Evolutionary conservation across 1,140 invertebrate species (phyloP).

Genomic region (Leptestheria dahalacensis): DNA sequence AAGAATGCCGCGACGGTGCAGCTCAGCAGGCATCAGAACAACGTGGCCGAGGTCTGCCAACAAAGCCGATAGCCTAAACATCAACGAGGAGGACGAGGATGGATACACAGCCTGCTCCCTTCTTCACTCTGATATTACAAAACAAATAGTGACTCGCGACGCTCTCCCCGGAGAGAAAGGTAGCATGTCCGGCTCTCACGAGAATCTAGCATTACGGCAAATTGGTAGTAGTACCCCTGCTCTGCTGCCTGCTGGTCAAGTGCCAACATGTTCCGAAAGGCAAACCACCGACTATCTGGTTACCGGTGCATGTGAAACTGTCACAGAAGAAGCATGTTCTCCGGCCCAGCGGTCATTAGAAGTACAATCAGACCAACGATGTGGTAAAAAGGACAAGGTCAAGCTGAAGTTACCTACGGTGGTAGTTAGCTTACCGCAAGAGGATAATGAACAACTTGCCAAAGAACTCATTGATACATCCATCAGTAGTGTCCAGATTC

Average conservation of each 20-base stretch:
- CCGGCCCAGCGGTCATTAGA: too few species aligned
- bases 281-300: not conserved
- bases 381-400: too few species aligned
- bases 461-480: too few species aligned
- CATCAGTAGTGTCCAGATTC: too few species aligned
- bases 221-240: not conserved
- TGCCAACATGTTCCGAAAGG: not conserved
- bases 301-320: not conserved
- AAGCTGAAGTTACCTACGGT: too few species aligned
- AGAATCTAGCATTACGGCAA: not conserved
- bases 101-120: slow-evolving; percentile 3
- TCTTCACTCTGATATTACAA: not conserved
- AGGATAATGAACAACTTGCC: too few species aligned
- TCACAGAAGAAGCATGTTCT: not conserved
- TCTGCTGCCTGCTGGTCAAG: too few species aligned
- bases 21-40: not conserved
- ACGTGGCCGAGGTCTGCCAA: not conserved
- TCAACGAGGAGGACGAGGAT: slow-evolving; percentile 8
- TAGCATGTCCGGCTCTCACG: not conserved
- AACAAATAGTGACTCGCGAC: not conserved
- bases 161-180: not conserved
- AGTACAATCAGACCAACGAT: too few species aligned
- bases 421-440: too few species aligned
- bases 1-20: slow-evolving; percentile 11
- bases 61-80: not conserved